Base-by-base conservation (phyloP, 2,797 vertebrate genomes). In the Sarcoramphus papa region DNA sequence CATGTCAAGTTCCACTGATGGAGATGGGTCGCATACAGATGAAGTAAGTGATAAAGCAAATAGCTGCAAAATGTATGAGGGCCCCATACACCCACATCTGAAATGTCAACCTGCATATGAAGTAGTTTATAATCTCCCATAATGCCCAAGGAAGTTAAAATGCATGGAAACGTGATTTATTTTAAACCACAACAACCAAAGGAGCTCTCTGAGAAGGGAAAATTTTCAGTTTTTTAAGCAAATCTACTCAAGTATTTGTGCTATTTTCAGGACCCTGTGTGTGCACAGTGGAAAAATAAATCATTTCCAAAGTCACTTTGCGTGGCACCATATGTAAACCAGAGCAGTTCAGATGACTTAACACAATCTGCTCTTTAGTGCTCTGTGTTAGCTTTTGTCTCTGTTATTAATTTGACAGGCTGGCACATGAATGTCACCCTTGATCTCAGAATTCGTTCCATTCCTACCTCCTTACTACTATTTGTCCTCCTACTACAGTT, bases 31-130 rank as follows among this genome's bases (percentile, higher is more conserved):
- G 0, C 56, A 56, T 41, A 50, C 24, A 92, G 53, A 92, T 90
- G 90, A 95, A 93, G 91, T 45, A 86, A 93, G 73, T 14, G 90
- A 93, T 35, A 86, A 93, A 93, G 33, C 53, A 95, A 93, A 90
- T 76, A 92, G 76, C 62, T 86, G 21, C 78, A 96, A 80, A 89
- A 92, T 28, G 51, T 74, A 51, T 37, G 76, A 95, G 62, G 85
- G 88, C 64, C 69, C 69, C 68, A 22, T 4, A 93, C 90, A 90
- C 88, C 95, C 95, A 95, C 88, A 62, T 27, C 48, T 53, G 79
- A 95, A 95, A 90, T 78, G 90, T 70, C 90, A 84, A 48, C 79
- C 82, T 77, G 76, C 48, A 83, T 64, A 75, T 50, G 64, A 96
- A 85, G 82, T 25, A 59, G 63, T 67, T 90, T 48, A n/a, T 77